phyloP scores from a whole-genome alignment of 1,140 invertebrate species.

The Drosophila sechellia region DNA sequence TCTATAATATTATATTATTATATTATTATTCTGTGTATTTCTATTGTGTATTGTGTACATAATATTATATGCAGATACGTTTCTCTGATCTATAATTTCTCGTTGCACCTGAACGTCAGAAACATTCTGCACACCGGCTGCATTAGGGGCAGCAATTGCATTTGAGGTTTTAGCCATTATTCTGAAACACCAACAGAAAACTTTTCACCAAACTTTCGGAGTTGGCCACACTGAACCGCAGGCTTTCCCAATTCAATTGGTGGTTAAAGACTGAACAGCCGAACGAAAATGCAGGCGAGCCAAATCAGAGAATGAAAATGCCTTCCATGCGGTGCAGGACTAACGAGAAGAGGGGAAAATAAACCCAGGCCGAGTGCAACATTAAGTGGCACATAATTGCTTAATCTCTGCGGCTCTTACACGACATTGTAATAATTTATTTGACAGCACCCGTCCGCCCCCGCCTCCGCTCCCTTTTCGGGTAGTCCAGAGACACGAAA shows the following conservation, averaged over 20 bases:
- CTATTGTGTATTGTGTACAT: too few relatives aligned
- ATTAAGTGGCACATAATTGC: conserved; percentile 83
- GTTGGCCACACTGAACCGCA: conserved; percentile 22
- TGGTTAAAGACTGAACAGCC: conserved; percentile 49
- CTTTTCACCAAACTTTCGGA: conserved; percentile 4
- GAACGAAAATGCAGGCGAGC: conserved; percentile 22
- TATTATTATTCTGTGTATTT: too few relatives aligned
- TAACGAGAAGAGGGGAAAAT: not conserved
- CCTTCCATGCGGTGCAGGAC: conserved; percentile 12
- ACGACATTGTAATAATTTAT: conserved; percentile 83
- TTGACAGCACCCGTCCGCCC: conserved; percentile 59
- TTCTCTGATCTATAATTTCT: not conserved
- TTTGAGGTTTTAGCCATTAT: conserved; percentile 4
- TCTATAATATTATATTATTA: too few relatives aligned
- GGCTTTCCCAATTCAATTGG: conserved; percentile 62
- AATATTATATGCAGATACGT: too few relatives aligned
- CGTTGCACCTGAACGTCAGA: conserved; percentile 8
- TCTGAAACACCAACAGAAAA: conserved; percentile 15
- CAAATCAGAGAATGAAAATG: conserved; percentile 51
- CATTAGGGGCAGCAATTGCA: conserved; percentile 4
- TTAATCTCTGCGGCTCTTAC: conserved; percentile 82
- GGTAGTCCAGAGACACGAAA: conserved; percentile 54
- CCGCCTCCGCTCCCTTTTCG: conserved; percentile 6
- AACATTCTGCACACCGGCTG: conserved; percentile 18
- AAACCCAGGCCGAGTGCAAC: conserved; percentile 50